Conservation (phyloP, 1,140 invertebrate species). For the Frieseomelitta varia region DNA sequence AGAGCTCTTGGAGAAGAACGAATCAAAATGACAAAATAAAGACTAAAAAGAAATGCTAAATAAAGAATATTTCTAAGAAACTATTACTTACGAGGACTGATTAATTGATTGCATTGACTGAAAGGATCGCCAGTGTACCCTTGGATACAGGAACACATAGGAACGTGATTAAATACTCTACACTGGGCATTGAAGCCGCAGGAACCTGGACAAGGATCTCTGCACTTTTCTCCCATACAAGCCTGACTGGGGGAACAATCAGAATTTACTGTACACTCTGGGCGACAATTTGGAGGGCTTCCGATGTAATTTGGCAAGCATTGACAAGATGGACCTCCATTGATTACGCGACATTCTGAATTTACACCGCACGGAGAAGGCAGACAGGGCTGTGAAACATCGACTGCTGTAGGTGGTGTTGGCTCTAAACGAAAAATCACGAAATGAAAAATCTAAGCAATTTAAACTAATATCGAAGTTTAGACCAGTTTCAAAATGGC, state of each 20-base stretch:
- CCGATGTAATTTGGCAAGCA: conserved; percentile 85
- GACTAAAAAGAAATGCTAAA: too few species aligned
- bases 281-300: conserved; percentile 85
- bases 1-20: too few species aligned
- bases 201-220: conserved; percentile 83
- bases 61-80: not conserved
- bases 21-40: too few species aligned
- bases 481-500: not conserved
- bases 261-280: conserved; percentile 86
- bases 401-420: conserved; percentile 6
- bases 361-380: conserved; percentile 83
- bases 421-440: not conserved
- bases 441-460: not conserved
- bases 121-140: conserved; percentile 83
- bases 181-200: conserved; percentile 84
- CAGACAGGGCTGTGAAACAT: conserved; percentile 78
- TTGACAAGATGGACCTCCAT: conserved; percentile 82
- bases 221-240: conserved; percentile 82
- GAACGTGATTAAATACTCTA: conserved; percentile 83
- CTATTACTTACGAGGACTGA: conserved; percentile 26
- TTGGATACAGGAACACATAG: conserved; percentile 83
- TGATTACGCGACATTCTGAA: conserved; percentile 78
- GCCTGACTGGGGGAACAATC: conserved; percentile 82
- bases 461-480: not conserved
- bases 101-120: conserved; percentile 68